A percentile compares a stretch with the other conserved stretches of the same genome.
Conservation (phyloP, 2,888 invertebrate species). For the Aphidoletes aphidimyza region DNA sequence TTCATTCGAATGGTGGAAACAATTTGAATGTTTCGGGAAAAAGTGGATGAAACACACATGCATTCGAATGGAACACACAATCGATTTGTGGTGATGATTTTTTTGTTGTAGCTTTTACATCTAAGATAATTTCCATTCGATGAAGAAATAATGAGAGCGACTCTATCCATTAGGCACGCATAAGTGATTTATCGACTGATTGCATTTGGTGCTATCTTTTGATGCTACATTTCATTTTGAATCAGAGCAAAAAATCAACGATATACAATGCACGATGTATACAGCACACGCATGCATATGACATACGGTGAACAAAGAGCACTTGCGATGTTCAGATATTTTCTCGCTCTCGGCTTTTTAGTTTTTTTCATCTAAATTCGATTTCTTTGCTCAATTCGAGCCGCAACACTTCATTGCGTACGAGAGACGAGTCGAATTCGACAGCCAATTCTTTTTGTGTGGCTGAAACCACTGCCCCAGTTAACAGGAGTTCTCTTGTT, state of each 20-base stretch:
- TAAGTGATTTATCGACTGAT: constrained; percentile 26
- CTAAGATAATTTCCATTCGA: constrained; percentile 18
- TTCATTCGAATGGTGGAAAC: background rate
- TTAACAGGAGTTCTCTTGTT: background rate
- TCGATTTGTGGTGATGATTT: too few species aligned
- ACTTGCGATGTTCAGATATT: constrained; percentile 8
- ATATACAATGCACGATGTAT: background rate
- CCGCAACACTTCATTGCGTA: background rate
- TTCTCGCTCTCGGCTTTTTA: too few species aligned
- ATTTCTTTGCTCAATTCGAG: background rate
- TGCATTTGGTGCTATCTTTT: too few species aligned
- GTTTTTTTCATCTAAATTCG: background rate
- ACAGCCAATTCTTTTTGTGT: background rate
- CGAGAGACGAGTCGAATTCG: constrained; percentile 19
- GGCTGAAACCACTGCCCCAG: constrained; percentile 38
- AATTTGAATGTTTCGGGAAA: background rate
- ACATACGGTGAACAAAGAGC: background rate
- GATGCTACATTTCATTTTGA: constrained; percentile 21
- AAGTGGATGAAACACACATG: too few species aligned
- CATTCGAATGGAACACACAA: too few species aligned
- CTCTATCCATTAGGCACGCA: background rate
- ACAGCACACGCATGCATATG: background rate
- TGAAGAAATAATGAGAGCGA: background rate
- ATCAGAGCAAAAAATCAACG: constrained; percentile 43
- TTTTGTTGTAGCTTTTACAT: background rate